Evolutionary conservation across 1,140 invertebrate genomes (phyloP), one percentile per base, ranked within the genome.

Genomic region (Megathymus violae): DNA sequence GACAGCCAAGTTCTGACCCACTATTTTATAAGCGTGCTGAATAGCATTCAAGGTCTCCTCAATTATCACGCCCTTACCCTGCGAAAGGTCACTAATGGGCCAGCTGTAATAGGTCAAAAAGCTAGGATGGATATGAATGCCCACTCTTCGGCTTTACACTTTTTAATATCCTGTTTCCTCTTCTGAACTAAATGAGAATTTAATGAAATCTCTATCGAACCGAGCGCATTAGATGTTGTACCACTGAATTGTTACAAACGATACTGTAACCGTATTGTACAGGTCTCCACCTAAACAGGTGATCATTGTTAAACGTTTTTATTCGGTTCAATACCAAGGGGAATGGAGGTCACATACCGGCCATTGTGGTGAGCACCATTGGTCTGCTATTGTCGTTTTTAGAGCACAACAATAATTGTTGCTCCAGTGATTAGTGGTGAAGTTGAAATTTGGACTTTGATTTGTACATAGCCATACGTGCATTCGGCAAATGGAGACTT

Each of bases 271-370:
- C 16, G 9, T 46, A 68, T 60, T 68, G 66, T 68, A 11, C 10
- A 56, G 48, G 34, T 64, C 56, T 68, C 61, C 61, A 47, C 66
- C 66, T 68, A 64, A 48, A 67, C 40, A 19, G 19, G 19, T 54
- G 51, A 68, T 41, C 13, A 14, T 41, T 19, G 64, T 44, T 60
- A 43, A 61, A 47, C 64, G 59, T 62, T 59, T 67, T 67, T 27
- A 67, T 58, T 50, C 19, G 16, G 47, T 51, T 62, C 56, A 58
- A 54, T 54, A 25, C 31, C 50, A 41, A 17, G n/a, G 34, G 27
- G 27, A 51, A 68, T 67, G 65, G 64, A 56, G 64, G 54, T 70
- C 36, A 56, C 64, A 70, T 67, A 63, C 60, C 52, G 25, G 31
- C 46, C 14, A 63, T 68, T 68, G 66, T 68, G 40, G 15, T 22